Conservation (phyloP, 2,113 vertebrate species). For the Solenodon paradoxus region DNA sequence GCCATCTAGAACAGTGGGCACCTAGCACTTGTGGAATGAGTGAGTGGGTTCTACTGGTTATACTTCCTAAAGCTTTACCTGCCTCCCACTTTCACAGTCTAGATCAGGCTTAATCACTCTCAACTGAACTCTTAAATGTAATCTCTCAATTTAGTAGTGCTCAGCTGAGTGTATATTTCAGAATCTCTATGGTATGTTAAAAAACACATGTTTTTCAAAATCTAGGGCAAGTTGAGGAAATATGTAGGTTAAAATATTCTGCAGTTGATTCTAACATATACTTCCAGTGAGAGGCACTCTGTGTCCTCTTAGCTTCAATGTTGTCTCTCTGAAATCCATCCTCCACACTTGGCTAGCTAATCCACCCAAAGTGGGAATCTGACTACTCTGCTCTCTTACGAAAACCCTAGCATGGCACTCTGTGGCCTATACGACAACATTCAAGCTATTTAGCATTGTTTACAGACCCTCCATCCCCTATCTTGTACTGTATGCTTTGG, state of each 20-base stretch:
- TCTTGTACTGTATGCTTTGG: background rate
- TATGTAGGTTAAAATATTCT: slow-evolving; percentile 10
- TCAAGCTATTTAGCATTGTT: no score
- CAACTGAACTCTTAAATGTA: background rate
- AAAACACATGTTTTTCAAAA: background rate
- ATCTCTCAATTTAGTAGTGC: background rate
- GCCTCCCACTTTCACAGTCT: background rate
- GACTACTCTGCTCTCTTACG: background rate
- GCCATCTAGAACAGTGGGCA: background rate
- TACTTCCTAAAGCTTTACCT: background rate
- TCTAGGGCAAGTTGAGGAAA: background rate
- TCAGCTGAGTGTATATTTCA: background rate
- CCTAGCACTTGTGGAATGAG: background rate
- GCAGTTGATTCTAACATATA: background rate
- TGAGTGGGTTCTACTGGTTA: background rate
- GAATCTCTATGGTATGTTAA: background rate
- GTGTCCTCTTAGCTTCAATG: background rate
- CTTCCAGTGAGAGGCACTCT: background rate
- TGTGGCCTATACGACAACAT: background rate
- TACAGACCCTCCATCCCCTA: background rate
- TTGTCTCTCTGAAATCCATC: background rate
- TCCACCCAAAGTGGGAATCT: background rate
- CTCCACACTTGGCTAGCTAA: background rate
- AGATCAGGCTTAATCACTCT: background rate
- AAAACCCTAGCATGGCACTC: background rate